Base-by-base conservation (phyloP, 2,113 vertebrate species). In the Thunnus maccoyii region DNA sequence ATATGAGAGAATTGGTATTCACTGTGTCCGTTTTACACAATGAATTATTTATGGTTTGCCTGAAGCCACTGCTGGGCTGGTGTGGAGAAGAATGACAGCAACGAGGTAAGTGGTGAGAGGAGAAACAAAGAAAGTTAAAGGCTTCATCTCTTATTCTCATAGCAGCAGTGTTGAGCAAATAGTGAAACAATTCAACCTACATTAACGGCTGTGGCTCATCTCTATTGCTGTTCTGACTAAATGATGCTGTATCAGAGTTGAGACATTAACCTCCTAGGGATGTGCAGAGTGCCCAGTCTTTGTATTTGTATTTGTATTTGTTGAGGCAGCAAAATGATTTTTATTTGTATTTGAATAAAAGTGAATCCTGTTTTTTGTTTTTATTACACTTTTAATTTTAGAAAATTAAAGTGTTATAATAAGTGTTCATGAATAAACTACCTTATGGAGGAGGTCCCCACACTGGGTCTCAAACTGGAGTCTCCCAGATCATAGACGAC, bases 1-100 rank as follows among this genome's bases (percentile, higher is more conserved):
- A 92, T 93, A 94, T 92, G 86, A 89, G 89, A 81, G 82, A 91
- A 94, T 95, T 94, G 91, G 93, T 94, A 95, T 95, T 95, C 95
- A 92, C 86, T 87, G 89, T 91, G 94, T 92, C 88, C 46, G 61
- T 90, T 92, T 90, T 78, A 86, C 83, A 85, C 82, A 71, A 95
- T 96, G 93, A 95, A 96, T 96, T 91, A 95, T 95, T 93, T 90
- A 95, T 95, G 90, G 41, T 57, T 87, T 50, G 92, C 92, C 94
- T 80, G 82, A 81, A 94, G 93, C 92, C 65, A 83, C 83, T 79
- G 77, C 85, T 85, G 76, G 63, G 60, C 64, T 63, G 85, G 63
- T 80, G 72, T 74, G 86, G 58, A 84, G 76, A 67, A 65, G 83
- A 88, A 82, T 50, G 73, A 75, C 72, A 82, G 82, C 83, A 82